Evolutionary conservation across 2,797 vertebrate species (phyloP), one percentile per base, ranked within the genome.

Genomic region (Petrocephalus sullivani): DNA sequence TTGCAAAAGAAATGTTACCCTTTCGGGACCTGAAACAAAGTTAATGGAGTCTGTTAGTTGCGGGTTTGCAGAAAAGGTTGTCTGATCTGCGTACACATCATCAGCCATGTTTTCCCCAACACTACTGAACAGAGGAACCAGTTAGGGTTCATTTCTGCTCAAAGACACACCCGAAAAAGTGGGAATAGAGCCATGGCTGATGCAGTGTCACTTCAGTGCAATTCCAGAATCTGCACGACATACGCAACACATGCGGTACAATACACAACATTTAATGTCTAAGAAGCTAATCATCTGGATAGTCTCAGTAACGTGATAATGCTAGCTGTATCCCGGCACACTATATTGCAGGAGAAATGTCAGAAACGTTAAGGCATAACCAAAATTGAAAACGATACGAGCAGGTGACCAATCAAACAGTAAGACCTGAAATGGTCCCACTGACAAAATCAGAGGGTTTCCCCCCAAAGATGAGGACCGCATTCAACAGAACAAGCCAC

Each of bases 11-110:
- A 85, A 83, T 49, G 78, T 49, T 37, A 54, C 23, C 51, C 51
- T 9, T 75, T 51, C n/a, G 37, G 14, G 6, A 84, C 61, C 56
- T 10, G 21, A 87, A 56, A 56, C 54, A 78, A n/a, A 49, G 37
- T 46, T 46, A 81, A 81, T n/a, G 75, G 19, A 19, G 46, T 81
- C 14, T 81, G 75, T 81, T 81, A 81, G 75, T 81, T 81, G 75
- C 37, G n/a, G 75, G 75, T 81, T 9, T 46, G 19, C 16, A 19
- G 75, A 49, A 2, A 81, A 16, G 75, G 6, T 81, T 81, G 19
- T 81, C 16, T 67, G 4, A 67, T 28, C 23, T 28, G 7, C 46
- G 2, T 56, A 12, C 54, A 19, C n/a, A 6, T 78, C 3, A 16
- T 41, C 37, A 41, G 37, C 41, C 14, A 78, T 9, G 14, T 71